Conservation (phyloP, 2,797 vertebrate genomes). For the Mergus octosetaceus region DNA sequence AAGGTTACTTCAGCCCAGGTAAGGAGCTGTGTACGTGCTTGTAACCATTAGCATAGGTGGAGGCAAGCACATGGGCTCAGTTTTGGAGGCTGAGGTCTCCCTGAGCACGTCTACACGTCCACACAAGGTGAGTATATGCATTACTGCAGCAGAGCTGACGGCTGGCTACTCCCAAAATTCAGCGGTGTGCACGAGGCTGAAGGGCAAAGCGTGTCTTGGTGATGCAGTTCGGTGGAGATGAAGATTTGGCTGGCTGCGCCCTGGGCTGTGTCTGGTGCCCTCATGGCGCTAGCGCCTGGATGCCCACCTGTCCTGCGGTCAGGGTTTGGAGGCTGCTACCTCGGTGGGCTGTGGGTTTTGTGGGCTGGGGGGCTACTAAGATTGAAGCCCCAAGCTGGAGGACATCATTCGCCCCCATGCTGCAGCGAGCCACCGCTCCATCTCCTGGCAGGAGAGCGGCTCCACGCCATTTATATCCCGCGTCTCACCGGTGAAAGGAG, state of each 20-base stretch:
- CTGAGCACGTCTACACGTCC: fast-evolving
- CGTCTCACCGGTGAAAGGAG: fast-evolving
- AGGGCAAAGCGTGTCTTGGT: not conserved
- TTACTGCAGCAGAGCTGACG: not conserved
- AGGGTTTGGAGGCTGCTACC: not conserved
- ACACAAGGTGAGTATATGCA: not conserved
- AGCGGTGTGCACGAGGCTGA: fast-evolving
- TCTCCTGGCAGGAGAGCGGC: not conserved
- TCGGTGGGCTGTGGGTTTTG: no score
- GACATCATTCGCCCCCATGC: fast-evolving
- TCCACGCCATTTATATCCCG: fast-evolving
- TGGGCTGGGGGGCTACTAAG: not conserved
- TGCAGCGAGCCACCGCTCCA: not conserved
- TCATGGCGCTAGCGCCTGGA: not conserved
- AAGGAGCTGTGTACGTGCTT: fast-evolving
- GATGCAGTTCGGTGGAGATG: no score
- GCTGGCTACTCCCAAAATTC: not conserved
- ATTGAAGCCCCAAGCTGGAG: not conserved
- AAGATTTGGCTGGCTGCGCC: not conserved
- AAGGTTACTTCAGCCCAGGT: not conserved
- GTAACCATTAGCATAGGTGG: fast-evolving
- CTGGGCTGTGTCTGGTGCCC: fast-evolving
- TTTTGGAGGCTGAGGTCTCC: fast-evolving
- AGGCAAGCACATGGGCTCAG: not conserved
- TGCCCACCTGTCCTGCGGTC: no score